Evolutionary conservation across 53 echinoderm and acorn worm genomes (phyloP), one percentile per base, ranked within the genome.

Genomic region (Paracentrotus lividus): DNA sequence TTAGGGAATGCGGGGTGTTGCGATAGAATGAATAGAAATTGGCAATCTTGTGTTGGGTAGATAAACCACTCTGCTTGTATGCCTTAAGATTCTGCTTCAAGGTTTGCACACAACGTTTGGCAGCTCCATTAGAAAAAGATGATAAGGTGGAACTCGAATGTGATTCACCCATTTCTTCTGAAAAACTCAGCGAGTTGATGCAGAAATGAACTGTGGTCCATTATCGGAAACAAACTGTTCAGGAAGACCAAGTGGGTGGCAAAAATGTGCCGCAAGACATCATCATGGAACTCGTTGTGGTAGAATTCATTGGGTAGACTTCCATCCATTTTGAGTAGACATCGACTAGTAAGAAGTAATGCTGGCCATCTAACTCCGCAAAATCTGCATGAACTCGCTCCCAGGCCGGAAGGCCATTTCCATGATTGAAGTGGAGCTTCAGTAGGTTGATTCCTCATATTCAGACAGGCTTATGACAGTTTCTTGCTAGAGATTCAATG

Each of bases 31-130:
- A 85, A 5, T 94, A 61, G 33, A 94, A 94, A 49, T 94, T 94
- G 24, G 94, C 94, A 36, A 96, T 42, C 31, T 78, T 77, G 36
- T 88, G 77, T 44, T 93, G 90, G 9, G 88, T 56, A 55, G 84
- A 45, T 42, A 81, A 34, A n/a, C 90, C 58, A 38, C 67, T 55
- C 57, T 93, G 66, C 38, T 59, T 91, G 43, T 88, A 66, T 52
- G 85, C 85, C 85, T 85, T 93, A 87, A 75, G 75, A 75, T 75
- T 75, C 40, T 75, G 75, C 75, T 75, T 75, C 75, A 38, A 75
- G 18, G 54, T 93, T 36, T 94, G 94, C 9, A 94, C 96, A 14
- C 93, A 65, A 23, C 96, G 94, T 59, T 96, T 94, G 21, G 43
- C 92, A 44, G 94, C 91, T 34, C 72, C 94, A 78, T 90, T 90